Conservation (phyloP, 30 jellyfish, hydroid and myxozoan genomes). For the Turritopsis dohrnii region DNA sequence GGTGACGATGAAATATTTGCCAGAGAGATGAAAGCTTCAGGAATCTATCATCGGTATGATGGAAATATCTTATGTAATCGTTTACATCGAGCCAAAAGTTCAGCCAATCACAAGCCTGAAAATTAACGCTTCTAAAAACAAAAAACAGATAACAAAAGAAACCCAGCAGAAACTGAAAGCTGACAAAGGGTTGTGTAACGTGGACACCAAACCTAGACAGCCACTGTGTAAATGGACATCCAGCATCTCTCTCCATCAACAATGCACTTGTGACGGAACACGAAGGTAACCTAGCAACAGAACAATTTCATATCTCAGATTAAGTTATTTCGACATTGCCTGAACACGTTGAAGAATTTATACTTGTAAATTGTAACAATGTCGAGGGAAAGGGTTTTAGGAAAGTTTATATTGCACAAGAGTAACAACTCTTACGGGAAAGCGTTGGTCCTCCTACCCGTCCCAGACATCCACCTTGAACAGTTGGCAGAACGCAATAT, state of each 20-base stretch:
- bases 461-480: neutral
- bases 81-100: slow-evolving; percentile 69
- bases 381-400: too few relatives aligned
- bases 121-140: neutral
- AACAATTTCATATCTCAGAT: neutral
- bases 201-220: neutral
- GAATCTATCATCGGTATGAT: slow-evolving; percentile 49
- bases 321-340: neutral
- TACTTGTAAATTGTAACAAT: too few relatives aligned
- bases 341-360: neutral
- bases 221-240: neutral
- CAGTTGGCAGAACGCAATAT: neutral
- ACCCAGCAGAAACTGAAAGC: too few relatives aligned
- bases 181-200: too few relatives aligned
- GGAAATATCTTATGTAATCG: slow-evolving; percentile 41
- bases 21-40: slow-evolving; percentile 43
- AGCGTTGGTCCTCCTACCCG: neutral
- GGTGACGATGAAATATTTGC: slow-evolving; percentile 46
- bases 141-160: neutral
- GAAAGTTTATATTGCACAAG: too few relatives aligned
- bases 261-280: neutral
- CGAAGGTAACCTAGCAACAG: neutral
- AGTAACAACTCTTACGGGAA: neutral
- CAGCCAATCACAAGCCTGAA: slow-evolving; percentile 7
- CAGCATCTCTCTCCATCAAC: neutral